Conservation (phyloP, 2,888 invertebrate genomes). For the Tipula lateralis region DNA sequence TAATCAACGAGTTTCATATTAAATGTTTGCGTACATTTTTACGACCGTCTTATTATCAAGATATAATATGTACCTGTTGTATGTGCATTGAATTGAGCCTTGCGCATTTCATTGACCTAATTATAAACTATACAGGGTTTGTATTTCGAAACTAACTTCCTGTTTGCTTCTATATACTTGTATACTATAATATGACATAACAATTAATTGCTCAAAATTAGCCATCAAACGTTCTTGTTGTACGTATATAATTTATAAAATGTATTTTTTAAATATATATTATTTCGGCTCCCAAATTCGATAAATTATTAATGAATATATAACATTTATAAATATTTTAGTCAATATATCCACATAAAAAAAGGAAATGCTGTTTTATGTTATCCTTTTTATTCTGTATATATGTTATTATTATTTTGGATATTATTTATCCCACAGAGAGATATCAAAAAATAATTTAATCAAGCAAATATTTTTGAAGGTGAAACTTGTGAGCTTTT, state of each 20-base stretch:
- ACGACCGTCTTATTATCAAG: neutral
- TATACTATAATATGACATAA: neutral
- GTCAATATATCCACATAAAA: neutral
- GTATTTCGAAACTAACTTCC: neutral
- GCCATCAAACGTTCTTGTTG: neutral
- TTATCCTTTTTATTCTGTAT: neutral
- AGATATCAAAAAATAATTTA: slow-evolving; percentile 11
- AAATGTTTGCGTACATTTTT: neutral
- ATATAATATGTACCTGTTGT: neutral
- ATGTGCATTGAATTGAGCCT: neutral
- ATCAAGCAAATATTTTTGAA: neutral
- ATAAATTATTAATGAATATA: neutral
- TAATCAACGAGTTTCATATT: neutral
- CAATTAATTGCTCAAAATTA: neutral
- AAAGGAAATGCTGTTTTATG: neutral
- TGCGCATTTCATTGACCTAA: neutral
- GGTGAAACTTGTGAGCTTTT: neutral
- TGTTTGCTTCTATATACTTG: neutral
- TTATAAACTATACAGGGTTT: neutral
- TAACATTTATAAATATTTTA: neutral
- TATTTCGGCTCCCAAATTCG: neutral
- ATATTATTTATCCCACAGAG: neutral
- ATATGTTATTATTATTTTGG: neutral
- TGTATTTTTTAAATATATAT: neutral
- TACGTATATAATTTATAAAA: neutral